Evolutionary conservation across 1,140 invertebrate species (phyloP).

Genomic region (Macrocentrus cingulum): DNA sequence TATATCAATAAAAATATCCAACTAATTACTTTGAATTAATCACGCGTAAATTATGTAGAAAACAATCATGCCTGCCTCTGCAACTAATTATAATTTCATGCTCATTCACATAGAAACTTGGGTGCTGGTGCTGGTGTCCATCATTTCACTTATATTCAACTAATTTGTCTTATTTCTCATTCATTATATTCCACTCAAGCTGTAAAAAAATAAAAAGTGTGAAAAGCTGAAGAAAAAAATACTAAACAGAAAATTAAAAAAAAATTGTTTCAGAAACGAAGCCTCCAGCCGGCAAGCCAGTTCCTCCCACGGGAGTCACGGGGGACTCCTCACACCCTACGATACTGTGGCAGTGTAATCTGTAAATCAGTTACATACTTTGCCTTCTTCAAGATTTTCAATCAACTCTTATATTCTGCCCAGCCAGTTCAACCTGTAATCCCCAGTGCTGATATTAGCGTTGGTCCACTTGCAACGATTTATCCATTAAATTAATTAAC

Average conservation of each 20-base stretch:
- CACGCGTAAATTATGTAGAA: background rate
- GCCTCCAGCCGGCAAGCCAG: slow-evolving; percentile 68
- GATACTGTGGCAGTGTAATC: slow-evolving; percentile 96
- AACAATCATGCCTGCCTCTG: background rate
- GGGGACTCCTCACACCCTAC: slow-evolving; percentile 90
- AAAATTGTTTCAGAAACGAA: slow-evolving; percentile 77
- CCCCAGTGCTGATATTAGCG: slow-evolving; percentile 36
- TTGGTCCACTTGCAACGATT: slow-evolving; percentile 47
- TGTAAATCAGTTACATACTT: slow-evolving; percentile 63
- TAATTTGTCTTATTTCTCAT: slow-evolving; percentile 5
- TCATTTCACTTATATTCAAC: background rate
- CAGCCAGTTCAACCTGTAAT: slow-evolving; percentile 24
- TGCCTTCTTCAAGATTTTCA: slow-evolving; percentile 20
- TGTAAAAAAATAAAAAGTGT: slow-evolving; percentile 1
- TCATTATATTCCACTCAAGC: background rate
- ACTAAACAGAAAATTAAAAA: slow-evolving; percentile 2
- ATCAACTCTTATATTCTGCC: background rate
- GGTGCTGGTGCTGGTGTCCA: slow-evolving; percentile 24
- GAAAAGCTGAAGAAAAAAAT: background rate
- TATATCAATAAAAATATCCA: background rate
- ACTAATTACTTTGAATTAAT: background rate
- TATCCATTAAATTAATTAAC: slow-evolving; percentile 33
- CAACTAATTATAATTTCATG: slow-evolving; percentile 3
- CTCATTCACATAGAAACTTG: slow-evolving; percentile 4
- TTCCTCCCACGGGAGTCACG: slow-evolving; percentile 67